Evolutionary conservation across 1,140 invertebrate genomes (phyloP), one percentile per base, ranked within the genome.

Genomic region (Aleiodes sp.): DNA sequence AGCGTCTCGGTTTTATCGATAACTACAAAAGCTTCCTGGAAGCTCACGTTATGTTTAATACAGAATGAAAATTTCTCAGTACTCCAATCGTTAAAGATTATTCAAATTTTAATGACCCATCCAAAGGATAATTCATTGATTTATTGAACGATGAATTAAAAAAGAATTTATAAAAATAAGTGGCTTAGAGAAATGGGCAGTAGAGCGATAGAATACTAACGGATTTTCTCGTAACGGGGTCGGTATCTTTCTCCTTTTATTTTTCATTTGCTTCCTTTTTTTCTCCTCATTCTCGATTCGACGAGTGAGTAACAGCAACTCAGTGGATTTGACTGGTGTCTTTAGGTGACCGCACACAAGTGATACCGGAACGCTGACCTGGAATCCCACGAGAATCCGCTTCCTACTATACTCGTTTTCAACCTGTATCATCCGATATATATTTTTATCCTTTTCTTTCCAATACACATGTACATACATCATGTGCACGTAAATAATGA

Each of bases 291-390:
- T 37, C n/a, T 43, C n/a, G 9, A 43, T 16, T 12, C n/a, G 6
- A 41, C n/a, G 9, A 7, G 46, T 24, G n/a, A n/a, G 9, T 56
- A 56, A 24, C 24, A 14, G n/a, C 41, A 26, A 56, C 19, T 56
- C 14, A 8, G 26, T 16, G 24, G 28, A n/a, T 9, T 59, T 14
- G 26, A 26, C 2, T 31, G 7, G 28, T 16, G 28, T 31, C 24
- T 68, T 57, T 56, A 68, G 21, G 66, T 80, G 79, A 84, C 80
- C 75, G 77, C 76, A 70, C 74, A 61, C n/a, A 28, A 14, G 39
- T 77, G 75, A 80, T 76, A 76, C 75, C 76, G 76, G 77, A 76
- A 82, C 80, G 78, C 70, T 84, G 84, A 84, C 84, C 83, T 82
- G 83, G 80, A 86, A 86, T 83, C 73, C 65, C 73, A 60, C 67